Conservation (phyloP, 2,888 invertebrate genomes). For the Eueremaeus valkanovi region DNA sequence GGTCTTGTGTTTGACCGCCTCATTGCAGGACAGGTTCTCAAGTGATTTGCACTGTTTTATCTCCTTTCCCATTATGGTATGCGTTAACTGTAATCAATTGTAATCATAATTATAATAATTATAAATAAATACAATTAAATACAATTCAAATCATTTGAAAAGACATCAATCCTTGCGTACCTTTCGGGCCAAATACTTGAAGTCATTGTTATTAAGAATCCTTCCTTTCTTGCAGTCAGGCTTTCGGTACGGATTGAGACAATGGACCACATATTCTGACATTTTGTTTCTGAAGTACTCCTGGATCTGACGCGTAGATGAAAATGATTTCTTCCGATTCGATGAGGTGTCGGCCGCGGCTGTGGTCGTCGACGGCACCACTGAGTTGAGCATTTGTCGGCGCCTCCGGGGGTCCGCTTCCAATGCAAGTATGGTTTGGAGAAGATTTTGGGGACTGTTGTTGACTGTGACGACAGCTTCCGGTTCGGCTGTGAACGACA, state of each 20-base stretch:
- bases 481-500: not conserved
- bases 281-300: conserved; percentile 74
- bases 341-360: conserved; percentile 50
- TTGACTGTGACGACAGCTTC: not conserved
- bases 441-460: not conserved
- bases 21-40: conserved; percentile 78
- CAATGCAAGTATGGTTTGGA: conserved; percentile 5
- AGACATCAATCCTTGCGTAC: conserved; percentile 56
- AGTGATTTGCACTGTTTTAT: conserved; percentile 82
- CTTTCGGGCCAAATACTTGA: conserved; percentile 90
- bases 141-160: not conserved
- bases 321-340: conserved; percentile 45
- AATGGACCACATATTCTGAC: conserved; percentile 72
- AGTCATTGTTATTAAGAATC: conserved; percentile 83
- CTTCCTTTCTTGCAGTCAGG: conserved; percentile 76
- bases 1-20: conserved; percentile 88
- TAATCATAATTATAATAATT: conserved; percentile 43
- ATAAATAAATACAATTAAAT: conserved; percentile 37
- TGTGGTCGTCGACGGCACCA: conserved; percentile 36
- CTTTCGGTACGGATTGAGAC: conserved; percentile 81
- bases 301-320: conserved; percentile 62
- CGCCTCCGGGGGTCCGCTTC: conserved; percentile 42
- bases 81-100: conserved; percentile 69
- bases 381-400: conserved; percentile 41
- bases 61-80: conserved; percentile 92